These are phyloP conservation scores for Nerophis lumbriciformis DNA, from an alignment of 2,113 vertebrate genomes.

Conservation along the genomic window DNA sequence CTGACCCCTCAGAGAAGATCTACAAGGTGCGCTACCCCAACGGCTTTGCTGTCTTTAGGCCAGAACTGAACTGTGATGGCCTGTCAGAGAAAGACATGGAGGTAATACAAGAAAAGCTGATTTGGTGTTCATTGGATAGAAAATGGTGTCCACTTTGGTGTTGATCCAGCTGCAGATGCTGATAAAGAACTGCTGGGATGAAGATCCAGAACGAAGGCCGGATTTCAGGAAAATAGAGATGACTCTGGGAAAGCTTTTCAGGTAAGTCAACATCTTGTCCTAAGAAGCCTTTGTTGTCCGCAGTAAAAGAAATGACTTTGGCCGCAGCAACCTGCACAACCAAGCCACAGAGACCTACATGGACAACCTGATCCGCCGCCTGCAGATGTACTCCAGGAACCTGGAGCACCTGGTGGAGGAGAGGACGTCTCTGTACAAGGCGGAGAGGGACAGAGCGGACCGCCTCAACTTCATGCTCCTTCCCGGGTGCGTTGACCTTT, in stretches of 20 bases:
- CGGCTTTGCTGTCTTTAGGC: conserved; percentile 72
- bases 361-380: conserved; percentile 93
- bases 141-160: background rate
- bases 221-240: conserved; percentile 94
- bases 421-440: conserved; percentile 89
- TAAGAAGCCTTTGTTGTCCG: background rate
- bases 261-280: conserved; percentile 65
- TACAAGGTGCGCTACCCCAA: conserved; percentile 75
- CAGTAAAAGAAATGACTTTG: no score
- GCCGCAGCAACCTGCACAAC: conserved; percentile 82
- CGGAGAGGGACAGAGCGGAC: conserved; percentile 91
- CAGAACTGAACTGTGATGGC: conserved; percentile 81
- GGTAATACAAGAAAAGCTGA: conserved; percentile 64
- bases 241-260: conserved; percentile 88
- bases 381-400: conserved; percentile 93
- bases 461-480: conserved; percentile 94
- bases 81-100: conserved; percentile 80
- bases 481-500: conserved; percentile 71
- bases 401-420: conserved; percentile 93
- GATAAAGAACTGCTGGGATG: conserved; percentile 94
- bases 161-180: conserved; percentile 75
- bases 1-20: conserved; percentile 79
- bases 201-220: conserved; percentile 92
- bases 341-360: conserved; percentile 91
- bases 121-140: background rate